Evolutionary conservation across 2,797 vertebrate genomes (phyloP).

Genomic region (Pseudopleuronectes americanus): DNA sequence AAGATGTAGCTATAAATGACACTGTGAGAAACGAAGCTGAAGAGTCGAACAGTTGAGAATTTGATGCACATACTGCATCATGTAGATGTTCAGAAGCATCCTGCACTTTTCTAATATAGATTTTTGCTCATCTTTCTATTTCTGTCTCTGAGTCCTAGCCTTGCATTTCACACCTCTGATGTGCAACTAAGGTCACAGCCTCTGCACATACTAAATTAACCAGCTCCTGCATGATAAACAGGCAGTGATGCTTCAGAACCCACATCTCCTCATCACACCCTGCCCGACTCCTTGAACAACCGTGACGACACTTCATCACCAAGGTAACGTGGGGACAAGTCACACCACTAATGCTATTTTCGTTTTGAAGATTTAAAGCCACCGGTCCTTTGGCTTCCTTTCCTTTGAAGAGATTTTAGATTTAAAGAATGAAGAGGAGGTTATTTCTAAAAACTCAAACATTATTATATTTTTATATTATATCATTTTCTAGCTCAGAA

Average conservation of each 20-base stretch:
- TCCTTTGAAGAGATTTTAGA: constrained; percentile 14
- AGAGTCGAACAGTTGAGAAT: no score
- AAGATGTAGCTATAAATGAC: no score
- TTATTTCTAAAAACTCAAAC: background rate
- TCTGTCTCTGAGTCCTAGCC: background rate
- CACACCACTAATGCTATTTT: constrained; percentile 43
- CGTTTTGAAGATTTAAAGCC: constrained; percentile 28
- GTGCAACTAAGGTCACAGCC: constrained; percentile 11
- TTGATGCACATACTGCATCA: background rate
- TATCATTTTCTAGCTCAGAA: background rate
- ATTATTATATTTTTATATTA: no score
- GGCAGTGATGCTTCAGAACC: constrained; percentile 54
- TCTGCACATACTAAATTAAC: background rate
- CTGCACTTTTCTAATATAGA: background rate
- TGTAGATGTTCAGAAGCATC: background rate
- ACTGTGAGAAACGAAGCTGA: background rate
- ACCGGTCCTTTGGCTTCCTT: constrained; percentile 6
- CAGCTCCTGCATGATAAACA: constrained; percentile 29
- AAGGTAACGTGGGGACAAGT: constrained; percentile 56
- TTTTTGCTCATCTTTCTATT: background rate
- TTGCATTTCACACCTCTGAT: constrained; percentile 41
- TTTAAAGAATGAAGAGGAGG: background rate
- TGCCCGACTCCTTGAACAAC: constrained; percentile 43
- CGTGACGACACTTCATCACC: constrained; percentile 46
- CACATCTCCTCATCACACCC: constrained; percentile 49